These are phyloP conservation scores for Cnemophilus loriae DNA, from an alignment of 2,113 vertebrate genomes.

Conservation along the genomic window DNA sequence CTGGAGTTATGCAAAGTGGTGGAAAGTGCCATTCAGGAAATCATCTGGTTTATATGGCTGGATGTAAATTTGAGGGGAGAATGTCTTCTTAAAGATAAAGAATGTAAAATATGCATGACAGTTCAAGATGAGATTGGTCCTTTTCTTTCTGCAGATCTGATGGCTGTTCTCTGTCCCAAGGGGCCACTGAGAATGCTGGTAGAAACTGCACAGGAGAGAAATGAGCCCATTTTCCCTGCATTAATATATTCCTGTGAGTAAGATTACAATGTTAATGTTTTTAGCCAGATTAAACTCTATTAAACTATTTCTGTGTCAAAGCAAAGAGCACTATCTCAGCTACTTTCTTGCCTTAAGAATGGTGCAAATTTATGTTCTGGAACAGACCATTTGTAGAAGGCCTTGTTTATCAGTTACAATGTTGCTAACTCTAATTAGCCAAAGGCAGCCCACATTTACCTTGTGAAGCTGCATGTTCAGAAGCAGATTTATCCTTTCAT, in stretches of 20 bases:
- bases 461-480: neutral
- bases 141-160: slow-evolving; percentile 80
- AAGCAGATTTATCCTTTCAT: neutral
- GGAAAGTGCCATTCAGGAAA: neutral
- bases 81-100: neutral
- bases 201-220: slow-evolving; percentile 95
- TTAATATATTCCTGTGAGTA: slow-evolving; percentile 97
- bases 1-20: neutral
- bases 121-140: neutral
- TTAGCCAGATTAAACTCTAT: neutral
- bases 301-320: neutral
- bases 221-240: slow-evolving; percentile 96
- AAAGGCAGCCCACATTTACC: neutral
- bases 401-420: neutral
- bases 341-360: neutral
- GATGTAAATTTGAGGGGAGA: neutral
- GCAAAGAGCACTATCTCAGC: neutral
- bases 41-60: neutral
- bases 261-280: neutral
- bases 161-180: slow-evolving; percentile 92
- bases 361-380: neutral
- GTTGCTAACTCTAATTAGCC: neutral
- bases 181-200: slow-evolving; percentile 94
- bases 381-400: neutral
- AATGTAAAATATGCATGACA: neutral